A percentile compares a stretch with the other conserved stretches of the same genome.
Conservation (phyloP, 1,140 invertebrate genomes). For the Protaetia brevitarsis region DNA sequence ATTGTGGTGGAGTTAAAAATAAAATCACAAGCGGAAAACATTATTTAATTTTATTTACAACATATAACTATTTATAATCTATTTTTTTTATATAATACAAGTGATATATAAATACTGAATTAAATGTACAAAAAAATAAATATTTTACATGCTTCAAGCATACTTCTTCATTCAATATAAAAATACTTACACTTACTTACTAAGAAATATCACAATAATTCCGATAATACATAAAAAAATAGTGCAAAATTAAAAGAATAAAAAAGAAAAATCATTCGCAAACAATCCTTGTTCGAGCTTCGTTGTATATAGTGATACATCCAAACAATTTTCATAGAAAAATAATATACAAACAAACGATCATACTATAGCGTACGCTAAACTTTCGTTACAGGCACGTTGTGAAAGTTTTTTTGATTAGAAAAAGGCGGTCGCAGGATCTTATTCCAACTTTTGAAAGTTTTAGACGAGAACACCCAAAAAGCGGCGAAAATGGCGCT, state of each 20-base stretch:
- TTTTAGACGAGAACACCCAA: slow-evolving; percentile 44
- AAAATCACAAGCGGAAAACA: not conserved
- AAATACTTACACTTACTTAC: slow-evolving; percentile 12
- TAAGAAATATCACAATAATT: slow-evolving; percentile 22
- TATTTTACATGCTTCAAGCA: slow-evolving; percentile 23
- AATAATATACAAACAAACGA: not conserved
- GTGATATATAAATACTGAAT: slow-evolving; percentile 20
- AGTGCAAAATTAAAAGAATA: not conserved
- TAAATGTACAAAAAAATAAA: slow-evolving; percentile 23
- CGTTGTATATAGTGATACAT: not conserved
- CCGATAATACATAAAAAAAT: slow-evolving; percentile 7
- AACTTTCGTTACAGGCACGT: slow-evolving; percentile 41
- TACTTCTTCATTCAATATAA: slow-evolving; percentile 5
- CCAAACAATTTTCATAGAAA: not conserved
- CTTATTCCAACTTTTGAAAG: slow-evolving; percentile 41
- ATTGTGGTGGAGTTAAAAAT: not conserved
- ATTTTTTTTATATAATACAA: slow-evolving; percentile 10
- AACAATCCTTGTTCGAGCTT: slow-evolving; percentile 20
- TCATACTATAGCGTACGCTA: slow-evolving; percentile 14
- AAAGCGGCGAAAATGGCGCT: slow-evolving; percentile 40
- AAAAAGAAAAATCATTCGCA: not conserved
- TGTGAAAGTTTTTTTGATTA: slow-evolving; percentile 31
- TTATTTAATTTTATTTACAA: slow-evolving; percentile 14
- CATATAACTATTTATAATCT: slow-evolving; percentile 12
- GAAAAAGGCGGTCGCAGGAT: slow-evolving; percentile 33